Evolutionary conservation across 2,113 vertebrate genomes (phyloP).

Genomic region (Seriola rivoliana): DNA sequence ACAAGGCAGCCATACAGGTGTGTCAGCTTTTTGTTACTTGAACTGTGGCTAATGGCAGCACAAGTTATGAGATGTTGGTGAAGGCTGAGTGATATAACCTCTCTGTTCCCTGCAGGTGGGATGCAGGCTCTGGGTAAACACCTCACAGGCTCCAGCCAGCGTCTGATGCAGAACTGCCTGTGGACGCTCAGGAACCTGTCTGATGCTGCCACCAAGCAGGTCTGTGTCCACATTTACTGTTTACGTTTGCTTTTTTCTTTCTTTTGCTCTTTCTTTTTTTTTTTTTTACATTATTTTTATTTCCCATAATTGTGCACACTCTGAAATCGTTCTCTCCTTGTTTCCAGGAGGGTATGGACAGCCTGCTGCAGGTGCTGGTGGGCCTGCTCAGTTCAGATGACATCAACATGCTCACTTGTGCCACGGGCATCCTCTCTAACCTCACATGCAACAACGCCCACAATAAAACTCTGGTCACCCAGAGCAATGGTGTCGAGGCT

Average conservation of each 20-base stretch:
- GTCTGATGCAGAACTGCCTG: conserved; percentile 94
- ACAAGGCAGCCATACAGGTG: conserved; percentile 44
- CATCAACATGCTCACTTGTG: conserved; percentile 93
- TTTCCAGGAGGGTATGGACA: conserved; percentile 93
- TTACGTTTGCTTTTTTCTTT: neutral
- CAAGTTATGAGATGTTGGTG: conserved; percentile 36
- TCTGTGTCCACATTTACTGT: conserved; percentile 56
- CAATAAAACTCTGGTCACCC: conserved; percentile 96
- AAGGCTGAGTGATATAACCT: conserved; percentile 18
- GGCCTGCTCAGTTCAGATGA: conserved; percentile 92
- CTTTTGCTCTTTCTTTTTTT: fast-evolving
- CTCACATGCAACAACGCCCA: conserved; percentile 97
- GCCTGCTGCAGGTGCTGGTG: conserved; percentile 92
- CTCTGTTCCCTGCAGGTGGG: conserved; percentile 85
- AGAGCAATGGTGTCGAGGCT: conserved; percentile 92
- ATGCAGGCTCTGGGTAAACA: conserved; percentile 96
- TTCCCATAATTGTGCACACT: neutral
- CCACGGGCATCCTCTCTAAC: conserved; percentile 96
- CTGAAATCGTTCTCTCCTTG: neutral
- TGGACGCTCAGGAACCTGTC: conserved; percentile 97
- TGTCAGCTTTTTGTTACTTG: conserved; percentile 32
- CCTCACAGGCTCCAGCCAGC: conserved; percentile 89
- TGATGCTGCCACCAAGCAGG: conserved; percentile 97
- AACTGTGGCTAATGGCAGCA: neutral
- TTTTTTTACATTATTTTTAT: neutral